A percentile compares a stretch with the other conserved stretches of the same genome.
These are phyloP conservation scores for Aleiodes testaceus DNA, from an alignment of 2,888 invertebrate species.

Conservation along the genomic window DNA sequence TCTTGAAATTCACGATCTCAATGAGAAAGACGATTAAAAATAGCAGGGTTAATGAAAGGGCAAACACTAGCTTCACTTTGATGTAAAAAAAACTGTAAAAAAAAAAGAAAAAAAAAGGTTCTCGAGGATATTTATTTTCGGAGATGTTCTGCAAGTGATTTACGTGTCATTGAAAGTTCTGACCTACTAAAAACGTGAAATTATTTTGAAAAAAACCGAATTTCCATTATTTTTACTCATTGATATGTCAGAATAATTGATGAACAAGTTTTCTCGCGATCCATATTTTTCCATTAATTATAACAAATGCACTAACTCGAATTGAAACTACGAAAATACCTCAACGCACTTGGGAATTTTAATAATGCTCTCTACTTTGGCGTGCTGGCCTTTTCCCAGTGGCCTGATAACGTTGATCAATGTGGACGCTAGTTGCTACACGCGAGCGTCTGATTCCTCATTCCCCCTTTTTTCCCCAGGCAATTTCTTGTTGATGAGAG, in stretches of 20 bases:
- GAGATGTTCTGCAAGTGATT: neutral
- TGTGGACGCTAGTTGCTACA: neutral
- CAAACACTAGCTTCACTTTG: neutral
- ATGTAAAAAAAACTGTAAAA: neutral
- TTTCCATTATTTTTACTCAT: too few species aligned
- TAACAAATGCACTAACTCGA: too few species aligned
- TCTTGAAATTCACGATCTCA: too few species aligned
- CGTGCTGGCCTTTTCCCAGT: conserved; percentile 1
- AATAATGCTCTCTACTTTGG: neutral
- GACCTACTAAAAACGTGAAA: too few species aligned
- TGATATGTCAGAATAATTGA: too few species aligned
- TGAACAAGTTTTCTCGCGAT: too few species aligned
- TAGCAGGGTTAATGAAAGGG: conserved; percentile 18
- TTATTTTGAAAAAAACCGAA: too few species aligned
- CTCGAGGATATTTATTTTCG: neutral
- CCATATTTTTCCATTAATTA: too few species aligned
- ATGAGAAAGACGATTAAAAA: conserved; percentile 11
- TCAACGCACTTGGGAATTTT: conserved; percentile 1
- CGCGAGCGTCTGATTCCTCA: conserved; percentile 16
- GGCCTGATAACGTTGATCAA: conserved; percentile 16
- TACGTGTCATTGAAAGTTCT: conserved; percentile 6
- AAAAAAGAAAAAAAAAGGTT: neutral
- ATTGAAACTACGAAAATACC: neutral
- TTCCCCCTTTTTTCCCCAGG: neutral
- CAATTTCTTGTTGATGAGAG: neutral